phyloP scores from a whole-genome alignment of 2,797 vertebrate genomes.

The Limosa lapponica region DNA sequence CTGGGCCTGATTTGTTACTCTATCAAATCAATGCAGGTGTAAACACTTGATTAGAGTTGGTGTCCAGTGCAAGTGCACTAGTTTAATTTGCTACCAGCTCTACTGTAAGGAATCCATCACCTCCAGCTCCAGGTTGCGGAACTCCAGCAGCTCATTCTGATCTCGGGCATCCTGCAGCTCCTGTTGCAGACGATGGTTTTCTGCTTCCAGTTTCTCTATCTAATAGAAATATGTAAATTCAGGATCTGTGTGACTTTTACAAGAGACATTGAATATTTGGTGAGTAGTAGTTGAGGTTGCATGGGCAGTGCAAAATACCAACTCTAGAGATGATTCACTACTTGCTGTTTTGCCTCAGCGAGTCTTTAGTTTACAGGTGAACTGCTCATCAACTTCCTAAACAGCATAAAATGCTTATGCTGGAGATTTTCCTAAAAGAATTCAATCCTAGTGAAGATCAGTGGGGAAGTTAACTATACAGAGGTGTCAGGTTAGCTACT shows the following conservation, averaged over 20 bases:
- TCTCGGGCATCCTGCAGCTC: conserved; percentile 97
- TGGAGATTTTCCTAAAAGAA: neutral
- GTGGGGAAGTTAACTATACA: neutral
- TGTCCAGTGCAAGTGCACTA: neutral
- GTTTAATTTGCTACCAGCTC: neutral
- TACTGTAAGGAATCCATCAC: conserved; percentile 73
- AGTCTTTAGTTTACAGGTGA: neutral
- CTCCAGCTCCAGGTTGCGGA: conserved; percentile 96
- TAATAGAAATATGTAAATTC: conserved; percentile 72
- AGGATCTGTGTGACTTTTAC: neutral
- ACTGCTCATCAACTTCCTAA: neutral
- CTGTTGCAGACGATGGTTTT: conserved; percentile 86
- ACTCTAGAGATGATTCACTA: neutral
- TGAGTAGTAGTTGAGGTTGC: neutral
- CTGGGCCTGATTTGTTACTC: neutral
- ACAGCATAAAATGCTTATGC: neutral
- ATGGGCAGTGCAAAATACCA: neutral
- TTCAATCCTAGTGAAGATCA: neutral
- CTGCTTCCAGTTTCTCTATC: conserved; percentile 92
- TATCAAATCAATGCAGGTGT: neutral
- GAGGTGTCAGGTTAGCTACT: neutral
- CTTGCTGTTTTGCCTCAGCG: neutral
- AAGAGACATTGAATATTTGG: neutral
- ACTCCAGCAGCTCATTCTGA: conserved; percentile 97
- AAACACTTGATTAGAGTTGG: neutral